Evolutionary conservation across 2,797 vertebrate genomes (phyloP), one percentile per base, ranked within the genome.

Genomic region (Danio aesculapii): DNA sequence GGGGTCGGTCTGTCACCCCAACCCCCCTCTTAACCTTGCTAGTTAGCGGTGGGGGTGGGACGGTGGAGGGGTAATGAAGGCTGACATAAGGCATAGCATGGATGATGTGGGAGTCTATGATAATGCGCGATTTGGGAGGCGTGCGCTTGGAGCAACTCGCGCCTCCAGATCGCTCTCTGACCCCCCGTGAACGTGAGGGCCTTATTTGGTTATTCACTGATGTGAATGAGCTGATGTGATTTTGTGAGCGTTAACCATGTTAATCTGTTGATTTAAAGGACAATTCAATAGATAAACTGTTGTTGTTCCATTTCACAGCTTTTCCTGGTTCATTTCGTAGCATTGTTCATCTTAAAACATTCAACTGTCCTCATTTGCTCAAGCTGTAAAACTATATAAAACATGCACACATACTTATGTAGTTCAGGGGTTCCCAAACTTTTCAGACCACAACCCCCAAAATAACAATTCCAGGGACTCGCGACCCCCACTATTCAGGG

Each of bases 1-100:
- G 88, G 30, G 87, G 88, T 87, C 92, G 91, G 89, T 89, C 91
- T 91, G 90, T 91, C 90, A 89, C 86, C 85, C 84, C 53, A 82
- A 80, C 84, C 85, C 85, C 66, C 66, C 59, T 59, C 61, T 71
- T 63, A 64, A 30, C 67, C 64, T 50, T 43, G 21, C 39, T 58
- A 30, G 14, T 30, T 10, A 49, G 66, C 6, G 19, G 78, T 62
- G 81, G 79, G 66, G 59, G 81, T 83, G 58, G 81, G 50, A 43
- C n/a, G 63, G 16, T 80, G 58, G 55, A 41, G 61, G 68, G 70
- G 63, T 75, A 47, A 78, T 77, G 52, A 70, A 55, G 79, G 67
- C 55, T 86, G 69, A 75, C 79, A 81, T 58, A 75, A 79, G 75
- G 77, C 77, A 59, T 49, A 78, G 76, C 81, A 84, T 75, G 81